These are phyloP conservation scores for Ptilorrhoa leucosticta DNA, from an alignment of 2,113 vertebrate genomes.

Conservation along the genomic window DNA sequence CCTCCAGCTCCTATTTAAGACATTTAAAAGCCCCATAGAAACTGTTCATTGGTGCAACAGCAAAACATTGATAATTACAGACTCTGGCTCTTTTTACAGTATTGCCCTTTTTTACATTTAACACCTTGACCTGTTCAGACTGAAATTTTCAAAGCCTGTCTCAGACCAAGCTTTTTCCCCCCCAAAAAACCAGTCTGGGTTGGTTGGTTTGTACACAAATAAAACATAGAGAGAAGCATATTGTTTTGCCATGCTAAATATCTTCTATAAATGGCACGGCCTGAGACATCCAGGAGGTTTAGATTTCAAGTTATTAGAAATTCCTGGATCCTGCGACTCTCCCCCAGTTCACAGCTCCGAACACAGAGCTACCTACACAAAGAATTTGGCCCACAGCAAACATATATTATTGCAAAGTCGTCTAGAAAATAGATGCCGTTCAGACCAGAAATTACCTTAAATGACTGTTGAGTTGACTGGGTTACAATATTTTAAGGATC, in stretches of 20 bases:
- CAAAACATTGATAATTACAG: neutral
- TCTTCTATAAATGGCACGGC: neutral
- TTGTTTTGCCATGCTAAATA: neutral
- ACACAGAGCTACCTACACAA: slow-evolving; percentile 15
- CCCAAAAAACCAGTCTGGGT: accelerated
- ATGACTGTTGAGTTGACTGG: slow-evolving; percentile 68
- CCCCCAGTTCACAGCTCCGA: neutral
- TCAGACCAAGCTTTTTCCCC: neutral
- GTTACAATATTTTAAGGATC: slow-evolving; percentile 75
- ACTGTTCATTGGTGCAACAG: neutral
- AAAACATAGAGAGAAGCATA: neutral
- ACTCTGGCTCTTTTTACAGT: neutral
- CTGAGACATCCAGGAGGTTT: neutral
- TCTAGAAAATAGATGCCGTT: slow-evolving; percentile 75
- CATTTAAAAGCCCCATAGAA: neutral
- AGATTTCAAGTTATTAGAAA: neutral
- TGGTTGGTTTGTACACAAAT: neutral
- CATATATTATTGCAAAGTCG: slow-evolving; percentile 57
- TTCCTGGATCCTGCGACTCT: neutral
- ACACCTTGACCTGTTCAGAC: neutral
- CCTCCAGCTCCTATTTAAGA: neutral
- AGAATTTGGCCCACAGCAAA: slow-evolving; percentile 60
- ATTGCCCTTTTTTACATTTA: neutral
- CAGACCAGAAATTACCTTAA: slow-evolving; percentile 74
- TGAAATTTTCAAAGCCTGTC: neutral